Base-by-base conservation (phyloP, 2,888 invertebrate species). In the Notodonta dromedarius region DNA sequence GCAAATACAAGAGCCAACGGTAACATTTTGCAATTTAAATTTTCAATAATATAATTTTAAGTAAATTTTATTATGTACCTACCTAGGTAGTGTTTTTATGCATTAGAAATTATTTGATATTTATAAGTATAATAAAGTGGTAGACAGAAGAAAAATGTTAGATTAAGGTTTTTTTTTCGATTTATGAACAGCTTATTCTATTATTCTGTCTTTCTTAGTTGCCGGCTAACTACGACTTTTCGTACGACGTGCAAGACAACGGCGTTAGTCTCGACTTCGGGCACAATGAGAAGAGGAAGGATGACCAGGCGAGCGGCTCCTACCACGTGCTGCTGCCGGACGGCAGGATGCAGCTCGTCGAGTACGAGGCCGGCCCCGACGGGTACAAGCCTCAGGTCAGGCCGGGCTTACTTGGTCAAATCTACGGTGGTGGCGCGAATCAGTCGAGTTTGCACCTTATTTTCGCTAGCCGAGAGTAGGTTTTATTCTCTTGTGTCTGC, bases 261-360 rank as follows among this genome's bases (percentile, higher is more conserved):
- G 88, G 82, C 2, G 91, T 93, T 8, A 95, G 93, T 53, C 80
- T 95, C 50, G 95, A 95, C 79, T 96, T 95, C 74, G 95, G 95
- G 0, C 95, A 96, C 81, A 94, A 94, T 56, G 95, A 96, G 85
- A 94, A 94, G 78, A 88, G 95, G 35, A 95, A 95, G 75, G 95
- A 95, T 59, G 94, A 95, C 69, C 94, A 94, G 56, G 95, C 95
- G 0, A 94, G 94, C 8, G 96, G 96, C 55, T 94, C 94, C 51
- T 96, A 95, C 84, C 94, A 95, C 82, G 95, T 95, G 48, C 84
- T 95, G 51, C 87, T 95, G 58, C 95, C 95, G 0, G 95, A 95
- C 67, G 95, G 95, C 3, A 90, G 95, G 61, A 95, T 94, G 76
- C 95, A 95, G 82, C 94, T 94, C 35, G 95, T 95, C 5, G 95